A percentile compares a stretch with the other conserved stretches of the same genome.
Evolutionary conservation across 2,888 invertebrate species (phyloP).

Genomic region (Pomacea canaliculata): DNA sequence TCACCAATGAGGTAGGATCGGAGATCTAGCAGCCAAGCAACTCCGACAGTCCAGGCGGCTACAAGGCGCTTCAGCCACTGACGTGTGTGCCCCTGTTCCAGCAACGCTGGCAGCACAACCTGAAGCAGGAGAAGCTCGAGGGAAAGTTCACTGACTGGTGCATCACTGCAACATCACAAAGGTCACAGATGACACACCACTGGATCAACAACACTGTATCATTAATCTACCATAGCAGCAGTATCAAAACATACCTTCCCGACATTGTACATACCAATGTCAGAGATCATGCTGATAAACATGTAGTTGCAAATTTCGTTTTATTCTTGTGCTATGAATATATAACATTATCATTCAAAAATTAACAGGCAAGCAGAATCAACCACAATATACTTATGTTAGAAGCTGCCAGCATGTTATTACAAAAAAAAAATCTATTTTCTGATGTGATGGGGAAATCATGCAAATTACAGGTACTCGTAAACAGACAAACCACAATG

Average conservation of each 20-base stretch:
- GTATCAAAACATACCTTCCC: background rate
- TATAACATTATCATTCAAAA: too few species aligned
- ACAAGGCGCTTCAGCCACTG: constrained; percentile 92
- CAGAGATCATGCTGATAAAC: background rate
- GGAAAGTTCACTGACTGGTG: constrained; percentile 89
- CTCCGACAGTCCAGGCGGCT: constrained; percentile 71
- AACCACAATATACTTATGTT: too few species aligned
- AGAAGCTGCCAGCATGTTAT: too few species aligned
- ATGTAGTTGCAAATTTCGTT: background rate
- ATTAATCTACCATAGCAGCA: background rate
- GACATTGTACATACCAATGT: background rate
- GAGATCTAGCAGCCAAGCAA: constrained; percentile 85
- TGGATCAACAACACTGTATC: background rate
- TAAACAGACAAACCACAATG: too few species aligned
- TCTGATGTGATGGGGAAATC: too few species aligned
- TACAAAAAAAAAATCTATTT: too few species aligned
- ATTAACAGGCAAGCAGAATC: too few species aligned
- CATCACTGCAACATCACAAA: constrained; percentile 74
- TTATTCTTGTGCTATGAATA: too few species aligned
- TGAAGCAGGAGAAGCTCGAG: constrained; percentile 86
- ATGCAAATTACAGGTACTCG: too few species aligned
- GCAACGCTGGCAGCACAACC: constrained; percentile 93
- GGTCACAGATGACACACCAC: background rate
- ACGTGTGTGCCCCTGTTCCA: constrained; percentile 96
- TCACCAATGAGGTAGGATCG: constrained; percentile 91